Base-by-base conservation (phyloP, 2,113 vertebrate species). In the Heterotilapia buettikoferi region DNA sequence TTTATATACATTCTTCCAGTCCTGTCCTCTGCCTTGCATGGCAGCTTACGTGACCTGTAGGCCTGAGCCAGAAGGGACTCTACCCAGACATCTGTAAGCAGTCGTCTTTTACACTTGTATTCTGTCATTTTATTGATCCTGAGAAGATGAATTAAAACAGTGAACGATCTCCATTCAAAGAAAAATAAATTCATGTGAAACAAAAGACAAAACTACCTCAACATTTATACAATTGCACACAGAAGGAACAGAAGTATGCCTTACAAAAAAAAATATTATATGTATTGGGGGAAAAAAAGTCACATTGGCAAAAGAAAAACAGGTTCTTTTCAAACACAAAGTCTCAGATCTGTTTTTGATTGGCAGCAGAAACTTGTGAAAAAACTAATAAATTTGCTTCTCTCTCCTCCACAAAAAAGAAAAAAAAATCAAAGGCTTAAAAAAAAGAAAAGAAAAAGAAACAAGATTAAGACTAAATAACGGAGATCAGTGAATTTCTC, bases 81-180 rank as follows among this genome's bases (percentile, higher is more conserved):
- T 40, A 83, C 80, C 80, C 50, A 87, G 83, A 89, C 80, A 81
- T 16, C 80, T 4, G 4, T 89, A 89, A 83, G 87, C 85, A 89
- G 68, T 54, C 76, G 80, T 76, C 38, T 86, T 43, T 86, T 94
- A 96, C 91, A 96, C 94, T 92, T 95, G 95, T 91, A 89, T 90
- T 10, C 38, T 86, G 89, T 90, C 71, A 43, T 87, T 96, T 92
- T 90, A 97, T 97, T 92, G 91, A 98, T 99, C 98, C 98, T 99
- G 98, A 99, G 98, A 98, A 97, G 96, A 96, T 97, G 97, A 97
- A 97, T 97, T 96, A 97, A 94, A 98, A 97, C 95, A 97, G 95
- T 97, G 97, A 97, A 97, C 97, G 10, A 88, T 96, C 90, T 97
- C 97, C 92, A 96, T 97, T 96, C 59, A 97, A 92, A 93, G 59